A percentile compares a stretch with the other conserved stretches of the same genome.
Evolutionary conservation across 2,888 invertebrate genomes (phyloP).

Genomic region (Heliconius sara): DNA sequence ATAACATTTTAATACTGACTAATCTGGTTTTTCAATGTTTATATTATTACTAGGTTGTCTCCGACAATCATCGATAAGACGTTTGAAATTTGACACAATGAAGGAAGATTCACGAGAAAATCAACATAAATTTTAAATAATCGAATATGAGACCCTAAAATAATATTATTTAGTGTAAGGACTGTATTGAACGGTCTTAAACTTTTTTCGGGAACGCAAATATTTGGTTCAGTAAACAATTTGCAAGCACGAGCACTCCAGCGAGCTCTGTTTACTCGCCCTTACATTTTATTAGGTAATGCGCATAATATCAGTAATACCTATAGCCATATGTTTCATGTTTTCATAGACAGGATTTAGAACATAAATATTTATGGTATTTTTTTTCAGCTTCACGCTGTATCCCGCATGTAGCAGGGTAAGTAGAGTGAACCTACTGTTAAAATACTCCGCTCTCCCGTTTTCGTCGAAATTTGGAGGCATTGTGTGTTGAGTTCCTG

Average conservation of each 20-base stretch:
- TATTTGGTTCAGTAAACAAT: conserved; percentile 44
- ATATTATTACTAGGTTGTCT: background rate
- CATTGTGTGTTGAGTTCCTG: too few species aligned
- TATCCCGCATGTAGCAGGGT: too few species aligned
- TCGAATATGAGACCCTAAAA: background rate
- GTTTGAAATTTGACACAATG: too few species aligned
- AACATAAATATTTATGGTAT: too few species aligned
- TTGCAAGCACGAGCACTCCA: conserved; percentile 32
- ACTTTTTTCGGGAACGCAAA: conserved; percentile 35
- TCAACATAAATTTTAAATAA: background rate
- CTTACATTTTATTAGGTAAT: conserved; percentile 18
- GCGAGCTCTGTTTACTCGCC: conserved; percentile 22
- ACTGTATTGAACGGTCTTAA: conserved; percentile 6
- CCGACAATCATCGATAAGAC: too few species aligned
- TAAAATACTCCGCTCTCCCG: too few species aligned
- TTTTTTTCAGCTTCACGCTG: too few species aligned
- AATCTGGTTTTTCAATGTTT: background rate
- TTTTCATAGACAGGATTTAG: too few species aligned
- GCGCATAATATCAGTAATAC: conserved; percentile 13
- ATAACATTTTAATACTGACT: too few species aligned
- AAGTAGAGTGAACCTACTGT: too few species aligned
- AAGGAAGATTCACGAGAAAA: background rate
- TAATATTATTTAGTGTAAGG: background rate
- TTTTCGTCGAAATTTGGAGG: too few species aligned
- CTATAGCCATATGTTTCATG: background rate